A percentile compares a stretch with the other conserved stretches of the same genome.
phyloP scores from a whole-genome alignment of 1,140 invertebrate genomes.

The Cotesia vestalis region DNA sequence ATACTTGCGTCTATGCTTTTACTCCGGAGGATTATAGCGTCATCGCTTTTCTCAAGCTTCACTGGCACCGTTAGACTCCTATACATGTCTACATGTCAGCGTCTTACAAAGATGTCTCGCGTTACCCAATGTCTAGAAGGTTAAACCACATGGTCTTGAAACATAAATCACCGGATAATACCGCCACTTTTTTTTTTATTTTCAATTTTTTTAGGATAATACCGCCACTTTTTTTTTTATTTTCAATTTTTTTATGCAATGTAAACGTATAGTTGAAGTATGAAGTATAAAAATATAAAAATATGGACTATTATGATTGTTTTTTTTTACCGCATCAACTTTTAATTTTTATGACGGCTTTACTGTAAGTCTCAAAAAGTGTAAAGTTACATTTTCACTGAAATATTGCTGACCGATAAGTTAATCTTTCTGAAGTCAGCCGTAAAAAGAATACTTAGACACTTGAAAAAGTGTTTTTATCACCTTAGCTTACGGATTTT shows the following conservation, averaged over 20 bases:
- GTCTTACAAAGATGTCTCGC: constrained; percentile 18
- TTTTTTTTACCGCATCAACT: too few species aligned
- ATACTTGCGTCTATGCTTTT: not conserved
- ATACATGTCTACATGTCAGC: constrained; percentile 4
- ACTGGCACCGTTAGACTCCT: not conserved
- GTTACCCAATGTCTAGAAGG: constrained; percentile 26
- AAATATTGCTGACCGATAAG: too few species aligned
- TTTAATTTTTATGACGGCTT: too few species aligned
- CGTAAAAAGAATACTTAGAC: too few species aligned
- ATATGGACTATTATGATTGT: too few species aligned
- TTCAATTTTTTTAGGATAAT: not conserved
- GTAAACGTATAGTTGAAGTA: not conserved
- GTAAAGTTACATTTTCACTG: too few species aligned
- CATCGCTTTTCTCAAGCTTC: constrained; percentile 17
- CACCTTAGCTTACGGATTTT: too few species aligned
- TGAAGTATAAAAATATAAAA: too few species aligned
- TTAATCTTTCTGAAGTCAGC: too few species aligned
- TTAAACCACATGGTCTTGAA: constrained; percentile 17
- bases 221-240: not conserved
- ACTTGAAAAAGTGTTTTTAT: too few species aligned
- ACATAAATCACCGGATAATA: constrained; percentile 8
- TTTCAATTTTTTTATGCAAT: not conserved
- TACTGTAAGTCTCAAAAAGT: too few species aligned
- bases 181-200: not conserved
- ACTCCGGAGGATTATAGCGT: constrained; percentile 18